Base-by-base conservation (phyloP, 2,113 vertebrate species). In the cat (Felis catus) region DNA sequence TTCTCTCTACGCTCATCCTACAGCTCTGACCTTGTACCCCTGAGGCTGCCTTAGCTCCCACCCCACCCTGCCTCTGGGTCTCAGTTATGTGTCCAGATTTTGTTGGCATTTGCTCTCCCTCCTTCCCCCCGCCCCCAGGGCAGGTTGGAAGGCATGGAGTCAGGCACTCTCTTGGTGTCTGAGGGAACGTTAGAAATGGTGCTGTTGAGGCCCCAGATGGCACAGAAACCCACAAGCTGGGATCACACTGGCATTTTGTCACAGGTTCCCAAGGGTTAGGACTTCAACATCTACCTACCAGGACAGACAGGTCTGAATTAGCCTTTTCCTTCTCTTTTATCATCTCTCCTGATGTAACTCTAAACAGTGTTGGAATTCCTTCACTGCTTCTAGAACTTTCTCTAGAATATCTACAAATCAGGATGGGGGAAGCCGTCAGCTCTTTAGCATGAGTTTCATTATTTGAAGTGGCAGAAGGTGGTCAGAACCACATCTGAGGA, bases 351-450 rank as follows among this genome's bases (percentile, higher is more conserved):
- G 6, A 55, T 63, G 16, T 63, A 71, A 74, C 51, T 88, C 70
- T n/a, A 68, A 91, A 36, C 0, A 7, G 65, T 3, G 7, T 25
- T 78, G 48, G 58, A 53, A 89, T 82, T 21, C 81, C 78, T 83
- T 82, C 58, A 63, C 36, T 45, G 41, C 29, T 79, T 83, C 97
- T 65, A 73, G 94, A 87, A 63, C 45, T 71, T 96, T 93, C 70
- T 91, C 76, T 82, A 81, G 91, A 79, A 23, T 58, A 33, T 27
- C 80, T 45, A 36, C 31, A 87, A 36, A 94, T 15, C 27, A 14
- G 82, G 16, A 39, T 53, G 27, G 33, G 19, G 10, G 58, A 88
- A n/a, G 39, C 23, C 63, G 39, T 73, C 39, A 89, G 31, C 19
- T n/a, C 66, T 81, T 55, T 41, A 68, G 68, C 19, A 3, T 13